Evolutionary conservation across 2,113 vertebrate genomes (phyloP), one percentile per base, ranked within the genome.

Genomic region (Coreoperca whiteheadi): DNA sequence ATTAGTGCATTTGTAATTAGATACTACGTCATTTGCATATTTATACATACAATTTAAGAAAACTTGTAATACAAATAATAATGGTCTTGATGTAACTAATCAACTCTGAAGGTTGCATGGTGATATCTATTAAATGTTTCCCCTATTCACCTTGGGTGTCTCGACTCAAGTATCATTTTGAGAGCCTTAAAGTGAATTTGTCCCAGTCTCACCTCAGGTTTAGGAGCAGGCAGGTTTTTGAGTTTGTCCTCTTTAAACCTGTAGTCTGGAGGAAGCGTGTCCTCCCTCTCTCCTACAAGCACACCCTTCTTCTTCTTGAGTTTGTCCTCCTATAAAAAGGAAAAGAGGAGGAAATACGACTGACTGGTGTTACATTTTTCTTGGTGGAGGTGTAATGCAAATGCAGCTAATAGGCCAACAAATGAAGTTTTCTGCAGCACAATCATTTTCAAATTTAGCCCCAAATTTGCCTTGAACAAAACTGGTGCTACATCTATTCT

Each of bases 211-310:
- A 95, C 95, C 93, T 95, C 87, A 41, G 90, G 89, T 81, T 87
- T 70, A 6, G 90, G 85, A 80, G 93, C 48, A 56, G 94, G 93
- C 23, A 82, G 71, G 11, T 94, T 89, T 54, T 75, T 76, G 0
- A 86, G 83, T 25, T 93, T 73, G 1, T 92, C 90, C 65, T 82
- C 41, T 11, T 89, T 77, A 28, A 92, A 93, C 81, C 94, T 93
- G 90, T 96, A 96, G 0, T 18, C 70, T 61, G 95, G 93, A 46
- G 89, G 91, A 59, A 95, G 71, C 0, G 93, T 60, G 69, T 94
- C 92, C 0, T 95, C 94, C 37, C 86, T 82, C 86, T 94, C 95
- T 25, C 95, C 95, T 0, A 95, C 92, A 20, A 6, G 78, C 25
- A 94, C 93, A 8, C 89, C 94, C 65, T 95, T 89, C 83, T 94